A percentile compares a stretch with the other conserved stretches of the same genome.
Evolutionary conservation across 2,113 vertebrate species (phyloP).

Genomic region (Ardeotis arabs): DNA sequence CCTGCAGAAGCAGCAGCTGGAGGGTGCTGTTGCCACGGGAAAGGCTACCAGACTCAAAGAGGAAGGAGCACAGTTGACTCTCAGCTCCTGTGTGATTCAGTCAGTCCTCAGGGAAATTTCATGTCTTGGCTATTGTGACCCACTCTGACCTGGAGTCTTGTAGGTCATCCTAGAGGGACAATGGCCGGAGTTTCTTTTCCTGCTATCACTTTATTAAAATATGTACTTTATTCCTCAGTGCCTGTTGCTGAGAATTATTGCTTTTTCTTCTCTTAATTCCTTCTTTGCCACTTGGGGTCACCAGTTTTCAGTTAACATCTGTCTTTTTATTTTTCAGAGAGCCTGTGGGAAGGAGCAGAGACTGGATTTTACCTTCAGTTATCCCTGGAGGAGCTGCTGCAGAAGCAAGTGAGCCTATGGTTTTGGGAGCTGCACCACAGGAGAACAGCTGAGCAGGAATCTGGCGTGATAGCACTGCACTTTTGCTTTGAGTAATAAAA

Average conservation of each 20-base stretch:
- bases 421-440: background rate
- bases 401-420: background rate
- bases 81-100: background rate
- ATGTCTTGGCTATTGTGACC: background rate
- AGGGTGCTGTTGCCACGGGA: conserved; percentile 29
- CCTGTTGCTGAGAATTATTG: background rate
- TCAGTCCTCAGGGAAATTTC: background rate
- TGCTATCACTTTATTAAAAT: background rate
- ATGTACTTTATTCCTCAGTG: background rate
- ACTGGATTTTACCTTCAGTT: background rate
- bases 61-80: background rate
- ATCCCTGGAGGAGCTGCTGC: background rate
- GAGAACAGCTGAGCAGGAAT: background rate
- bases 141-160: background rate
- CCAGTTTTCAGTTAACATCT: background rate
- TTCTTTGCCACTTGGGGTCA: accelerated
- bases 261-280: background rate
- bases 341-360: background rate
- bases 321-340: background rate
- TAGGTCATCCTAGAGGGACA: background rate
- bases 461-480: background rate
- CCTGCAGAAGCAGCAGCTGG: conserved; percentile 11
- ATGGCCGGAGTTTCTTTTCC: background rate
- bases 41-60: background rate
- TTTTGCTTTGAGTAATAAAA: background rate